A percentile compares a stretch with the other conserved stretches of the same genome.
Conservation (phyloP, 2,797 vertebrate species). For the Tamandua tetradactyla region DNA sequence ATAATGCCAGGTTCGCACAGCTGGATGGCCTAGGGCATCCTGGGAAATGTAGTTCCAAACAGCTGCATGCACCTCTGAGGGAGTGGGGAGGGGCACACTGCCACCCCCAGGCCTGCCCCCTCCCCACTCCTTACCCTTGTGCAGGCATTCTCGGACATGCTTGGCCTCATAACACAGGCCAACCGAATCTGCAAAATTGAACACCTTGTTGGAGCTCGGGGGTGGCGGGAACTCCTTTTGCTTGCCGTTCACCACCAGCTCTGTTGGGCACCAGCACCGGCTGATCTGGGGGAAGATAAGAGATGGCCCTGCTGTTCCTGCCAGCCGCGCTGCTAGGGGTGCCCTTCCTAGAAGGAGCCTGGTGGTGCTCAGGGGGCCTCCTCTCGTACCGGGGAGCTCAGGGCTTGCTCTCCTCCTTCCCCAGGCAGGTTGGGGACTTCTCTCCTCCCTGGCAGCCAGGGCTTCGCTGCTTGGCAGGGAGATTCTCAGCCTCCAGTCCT, state of each 20-base stretch:
- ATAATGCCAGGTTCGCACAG: fast-evolving
- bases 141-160: conserved; percentile 91
- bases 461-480: not conserved
- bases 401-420: not conserved
- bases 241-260: conserved; percentile 64
- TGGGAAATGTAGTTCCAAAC: conserved; percentile 57
- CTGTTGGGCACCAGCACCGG: conserved; percentile 70
- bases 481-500: not conserved
- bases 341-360: too few species aligned
- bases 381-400: not conserved
- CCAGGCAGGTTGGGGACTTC: not conserved
- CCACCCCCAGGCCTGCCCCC: not conserved
- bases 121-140: conserved; percentile 84
- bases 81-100: too few species aligned
- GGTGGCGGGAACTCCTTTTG: conserved; percentile 74
- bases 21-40: not conserved
- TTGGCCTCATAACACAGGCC: conserved; percentile 92
- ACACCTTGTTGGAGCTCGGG: conserved; percentile 71
- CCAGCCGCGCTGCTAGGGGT: not conserved
- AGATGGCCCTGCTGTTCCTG: not conserved
- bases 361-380: too few species aligned
- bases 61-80: not conserved
- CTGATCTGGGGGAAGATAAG: conserved; percentile 32
- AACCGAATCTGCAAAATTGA: conserved; percentile 87
- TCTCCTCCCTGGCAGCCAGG: too few species aligned